Conservation (phyloP, 2,113 vertebrate genomes). For the Nycticorax nycticorax region DNA sequence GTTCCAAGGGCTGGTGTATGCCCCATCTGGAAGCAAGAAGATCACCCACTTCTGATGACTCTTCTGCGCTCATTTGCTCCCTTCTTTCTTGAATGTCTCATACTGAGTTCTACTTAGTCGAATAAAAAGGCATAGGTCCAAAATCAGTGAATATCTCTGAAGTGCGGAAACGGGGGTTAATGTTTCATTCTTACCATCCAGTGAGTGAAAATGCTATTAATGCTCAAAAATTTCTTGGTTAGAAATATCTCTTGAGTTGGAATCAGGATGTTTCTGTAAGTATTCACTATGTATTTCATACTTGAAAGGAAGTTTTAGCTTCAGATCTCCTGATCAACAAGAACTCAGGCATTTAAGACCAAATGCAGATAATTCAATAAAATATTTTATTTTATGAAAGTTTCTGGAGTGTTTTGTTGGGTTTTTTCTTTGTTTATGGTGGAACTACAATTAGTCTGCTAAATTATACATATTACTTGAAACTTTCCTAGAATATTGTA, state of each 20-base stretch:
- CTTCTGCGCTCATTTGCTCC: background rate
- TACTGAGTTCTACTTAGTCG: background rate
- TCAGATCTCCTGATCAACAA: background rate
- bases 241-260: background rate
- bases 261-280: background rate
- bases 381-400: background rate
- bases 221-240: background rate
- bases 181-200: background rate
- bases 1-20: background rate
- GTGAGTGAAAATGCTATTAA: background rate
- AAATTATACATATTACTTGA: background rate
- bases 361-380: background rate
- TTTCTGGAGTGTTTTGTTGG: background rate
- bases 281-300: background rate
- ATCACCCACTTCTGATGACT: background rate
- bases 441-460: background rate
- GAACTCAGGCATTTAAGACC: background rate
- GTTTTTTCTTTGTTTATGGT: background rate
- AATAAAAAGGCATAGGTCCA: background rate
- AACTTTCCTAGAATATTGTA: background rate
- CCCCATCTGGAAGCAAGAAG: background rate
- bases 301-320: background rate
- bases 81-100: background rate
- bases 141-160: background rate
- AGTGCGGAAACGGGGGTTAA: rapidly evolving